Evolutionary conservation across 2,888 invertebrate species (phyloP).

Genomic region (Idaea dimidiata): DNA sequence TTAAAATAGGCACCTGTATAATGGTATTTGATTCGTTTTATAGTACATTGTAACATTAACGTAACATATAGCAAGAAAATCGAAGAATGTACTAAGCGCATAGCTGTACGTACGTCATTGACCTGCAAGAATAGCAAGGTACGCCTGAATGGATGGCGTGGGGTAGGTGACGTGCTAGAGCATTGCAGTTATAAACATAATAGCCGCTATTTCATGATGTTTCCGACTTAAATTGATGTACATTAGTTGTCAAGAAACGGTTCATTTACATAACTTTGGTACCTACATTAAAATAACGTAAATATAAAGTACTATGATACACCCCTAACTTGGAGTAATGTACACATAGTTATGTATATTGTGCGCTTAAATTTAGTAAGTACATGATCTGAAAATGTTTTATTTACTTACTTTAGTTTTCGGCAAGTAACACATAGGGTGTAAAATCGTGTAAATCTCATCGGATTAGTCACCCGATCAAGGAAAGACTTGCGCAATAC

Average conservation of each 20-base stretch:
- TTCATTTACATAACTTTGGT: too few relatives aligned
- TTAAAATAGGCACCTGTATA: too few relatives aligned
- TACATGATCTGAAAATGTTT: too few relatives aligned
- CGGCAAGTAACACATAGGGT: too few relatives aligned
- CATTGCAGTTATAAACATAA: not conserved
- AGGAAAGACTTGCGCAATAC: slow-evolving; percentile 38
- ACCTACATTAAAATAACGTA: too few relatives aligned
- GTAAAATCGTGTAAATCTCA: slow-evolving; percentile 8
- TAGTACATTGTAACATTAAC: too few relatives aligned
- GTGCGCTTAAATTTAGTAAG: too few relatives aligned
- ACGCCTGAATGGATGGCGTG: not conserved
- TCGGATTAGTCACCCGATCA: slow-evolving; percentile 14
- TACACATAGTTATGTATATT: too few relatives aligned
- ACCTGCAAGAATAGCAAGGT: slow-evolving; percentile 10
- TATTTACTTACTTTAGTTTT: too few relatives aligned
- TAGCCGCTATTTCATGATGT: not conserved
- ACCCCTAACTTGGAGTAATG: too few relatives aligned
- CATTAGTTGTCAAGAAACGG: not conserved
- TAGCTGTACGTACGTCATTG: slow-evolving; percentile 25
- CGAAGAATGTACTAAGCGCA: slow-evolving; percentile 23
- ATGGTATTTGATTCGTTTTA: too few relatives aligned
- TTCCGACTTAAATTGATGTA: not conserved
- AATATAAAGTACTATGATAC: too few relatives aligned
- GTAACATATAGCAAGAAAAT: slow-evolving; percentile 18
- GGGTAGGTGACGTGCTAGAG: not conserved